Evolutionary conservation across 1,140 invertebrate genomes (phyloP), one percentile per base, ranked within the genome.

Genomic region (Ganaspis sp.): DNA sequence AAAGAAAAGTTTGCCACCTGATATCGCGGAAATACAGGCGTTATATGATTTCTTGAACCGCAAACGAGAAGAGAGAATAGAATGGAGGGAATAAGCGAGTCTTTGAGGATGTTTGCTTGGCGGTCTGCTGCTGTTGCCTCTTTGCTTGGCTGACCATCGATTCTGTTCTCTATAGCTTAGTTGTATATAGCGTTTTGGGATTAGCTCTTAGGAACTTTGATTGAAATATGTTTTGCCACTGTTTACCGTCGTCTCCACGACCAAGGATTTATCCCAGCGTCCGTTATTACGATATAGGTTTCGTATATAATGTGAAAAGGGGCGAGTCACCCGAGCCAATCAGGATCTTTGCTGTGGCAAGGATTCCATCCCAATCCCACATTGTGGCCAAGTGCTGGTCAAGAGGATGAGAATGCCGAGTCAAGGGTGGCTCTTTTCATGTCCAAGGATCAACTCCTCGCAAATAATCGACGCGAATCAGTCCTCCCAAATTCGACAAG

Each of bases 201-300:
- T 87, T 86, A 87, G 81, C 84, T 84, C 81, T 83, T 79, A 64
- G 83, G 82, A 87, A 87, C 81, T 87, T 87, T 85, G 86, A 86
- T 87, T 87, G 86, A 86, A 87, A 87, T 85, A 84, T 85, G 85
- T 87, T 87, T 87, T 84, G 79, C 81, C 83, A 79, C 79, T 85
- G 85, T 86, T 87, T 85, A 84, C 84, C 82, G 80, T 80, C 78
- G 73, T 70, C 79, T 75, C 74, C 74, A 76, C 64, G 75, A 76
- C 79, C 64, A 76, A 74, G 75, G 81, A 83, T 84, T 83, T 84
- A 83, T 82, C 84, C 81, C 45, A 45, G 40, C 73, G 72, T 71
- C 80, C 79, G 80, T 86, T 80, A 81, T 80, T 79, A 78, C 81
- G 74, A 78, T 64, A 81, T 64, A 81, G 58, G 23, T 64, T 64